Conservation (phyloP, 2,113 vertebrate genomes). For the Seriola dumerili region DNA sequence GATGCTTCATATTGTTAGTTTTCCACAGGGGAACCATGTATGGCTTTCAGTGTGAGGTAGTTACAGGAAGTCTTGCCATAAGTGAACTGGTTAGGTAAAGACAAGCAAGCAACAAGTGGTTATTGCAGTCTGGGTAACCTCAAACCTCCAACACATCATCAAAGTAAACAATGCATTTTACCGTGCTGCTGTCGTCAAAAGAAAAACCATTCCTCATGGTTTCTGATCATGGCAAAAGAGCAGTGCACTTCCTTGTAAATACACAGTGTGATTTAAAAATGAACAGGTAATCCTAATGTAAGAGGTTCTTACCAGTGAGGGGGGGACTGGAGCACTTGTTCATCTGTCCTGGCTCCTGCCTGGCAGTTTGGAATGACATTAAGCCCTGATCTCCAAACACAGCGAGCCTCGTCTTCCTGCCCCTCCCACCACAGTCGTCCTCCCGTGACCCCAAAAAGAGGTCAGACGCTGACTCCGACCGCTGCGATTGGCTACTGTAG, state of each 20-base stretch:
- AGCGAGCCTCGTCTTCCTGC: constrained; percentile 90
- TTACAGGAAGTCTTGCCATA: neutral
- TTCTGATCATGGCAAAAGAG: constrained; percentile 16
- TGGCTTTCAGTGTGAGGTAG: constrained; percentile 7
- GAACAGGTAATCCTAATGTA: constrained; percentile 29
- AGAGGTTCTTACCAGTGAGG: constrained; percentile 88
- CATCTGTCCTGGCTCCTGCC: constrained; percentile 87
- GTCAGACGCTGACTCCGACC: constrained; percentile 82
- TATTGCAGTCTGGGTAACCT: constrained; percentile 19
- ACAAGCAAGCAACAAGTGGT: constrained; percentile 3
- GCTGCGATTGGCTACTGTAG: constrained; percentile 90
- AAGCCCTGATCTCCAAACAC: constrained; percentile 95
- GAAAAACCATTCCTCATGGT: neutral
- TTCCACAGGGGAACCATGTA: constrained; percentile 14
- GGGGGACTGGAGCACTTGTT: constrained; percentile 85
- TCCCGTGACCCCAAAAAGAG: constrained; percentile 90
- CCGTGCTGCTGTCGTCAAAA: neutral
- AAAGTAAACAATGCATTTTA: constrained; percentile 32
- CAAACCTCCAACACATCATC: constrained; percentile 44
- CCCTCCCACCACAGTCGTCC: constrained; percentile 84
- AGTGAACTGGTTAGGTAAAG: constrained; percentile 23
- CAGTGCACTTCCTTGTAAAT: constrained; percentile 9
- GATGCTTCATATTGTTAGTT: constrained; percentile 20
- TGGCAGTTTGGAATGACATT: constrained; percentile 90
- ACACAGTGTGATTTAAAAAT: neutral